Evolutionary conservation across 2,888 invertebrate species (phyloP), one percentile per base, ranked within the genome.

Genomic region (Macrophya annulata): DNA sequence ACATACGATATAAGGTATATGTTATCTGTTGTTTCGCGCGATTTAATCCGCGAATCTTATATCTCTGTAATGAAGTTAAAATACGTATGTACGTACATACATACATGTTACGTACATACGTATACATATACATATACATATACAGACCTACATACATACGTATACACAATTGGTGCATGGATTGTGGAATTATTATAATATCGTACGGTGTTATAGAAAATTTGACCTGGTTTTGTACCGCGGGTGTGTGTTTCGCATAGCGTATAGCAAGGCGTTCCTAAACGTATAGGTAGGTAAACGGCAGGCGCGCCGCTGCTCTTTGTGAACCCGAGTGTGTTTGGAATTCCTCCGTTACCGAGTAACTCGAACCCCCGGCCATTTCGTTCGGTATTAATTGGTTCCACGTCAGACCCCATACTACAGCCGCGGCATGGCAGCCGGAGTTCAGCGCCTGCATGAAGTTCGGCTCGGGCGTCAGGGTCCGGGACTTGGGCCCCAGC

Each of bases 321-420:
- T 81, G 81, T 81, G 81, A 62, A 81, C 43, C 68, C 81, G 81
- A 81, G 81, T 81, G 59, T 81, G 81, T 81, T 81, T 81, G 81
- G 43, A 81, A 81, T 81, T 81, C 81, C 81, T 81, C 51, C 59
- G 81, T 84, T 68, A 45, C 83, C 83, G 83, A 84, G 71, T 84
- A 84, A 84, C 72, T 84, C 83, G 83, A 85, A 71, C 87, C 84
- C 84, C 84, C 84, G 85, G 86, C 86, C 86, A 87, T 87, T 84
- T 85, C 85, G 71, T 85, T 85, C 82, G 55, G 91, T 91, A 92
- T 93, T 92, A 93, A 92, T 93, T 92, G 92, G 91, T 90, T 90
- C 90, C 90, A 91, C 91, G 89, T 90, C 88, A 87, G 88, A 87
- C 87, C 87, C 87, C 89, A 85, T 84, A 85, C 72, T 74, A 74